Percentiles rank a stretch among this genome's conserved stretches.
These are phyloP conservation scores for Galerucella calmariensis DNA, from an alignment of 2,888 invertebrate species.

Conservation along the genomic window DNA sequence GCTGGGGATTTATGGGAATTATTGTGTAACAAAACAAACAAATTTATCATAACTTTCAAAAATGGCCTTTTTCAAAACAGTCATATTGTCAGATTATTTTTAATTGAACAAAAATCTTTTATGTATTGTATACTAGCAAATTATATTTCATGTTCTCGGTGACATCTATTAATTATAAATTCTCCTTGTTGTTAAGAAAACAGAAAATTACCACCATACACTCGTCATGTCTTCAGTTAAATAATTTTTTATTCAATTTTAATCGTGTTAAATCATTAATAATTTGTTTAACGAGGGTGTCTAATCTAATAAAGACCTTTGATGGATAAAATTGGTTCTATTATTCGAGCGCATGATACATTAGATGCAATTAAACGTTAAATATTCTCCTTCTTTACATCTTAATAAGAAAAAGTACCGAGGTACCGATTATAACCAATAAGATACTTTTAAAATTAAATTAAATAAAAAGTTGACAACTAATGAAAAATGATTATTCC, in stretches of 20 bases:
- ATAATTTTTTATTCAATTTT: background rate
- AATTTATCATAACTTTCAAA: conserved; percentile 4
- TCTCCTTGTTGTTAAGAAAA: background rate
- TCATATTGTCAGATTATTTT: background rate
- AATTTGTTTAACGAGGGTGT: background rate
- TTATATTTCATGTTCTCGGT: background rate
- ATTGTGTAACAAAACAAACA: conserved; percentile 11
- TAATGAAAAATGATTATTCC: too few relatives aligned
- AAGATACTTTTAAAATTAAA: too few relatives aligned
- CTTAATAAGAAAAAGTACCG: too few relatives aligned
- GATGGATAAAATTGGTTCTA: too few relatives aligned
- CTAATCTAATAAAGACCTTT: background rate
- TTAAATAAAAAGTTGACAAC: too few relatives aligned
- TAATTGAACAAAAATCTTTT: background rate
- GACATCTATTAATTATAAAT: background rate
- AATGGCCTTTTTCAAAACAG: background rate
- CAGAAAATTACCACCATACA: background rate
- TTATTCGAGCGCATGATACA: too few relatives aligned
- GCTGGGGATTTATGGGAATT: conserved; percentile 16
- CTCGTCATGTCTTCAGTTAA: background rate
- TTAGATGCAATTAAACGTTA: too few relatives aligned
- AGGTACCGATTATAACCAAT: too few relatives aligned
- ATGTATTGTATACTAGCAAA: background rate
- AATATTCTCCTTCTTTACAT: too few relatives aligned
- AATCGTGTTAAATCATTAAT: background rate